Percentiles rank a stretch among this genome's conserved stretches.
phyloP scores from a whole-genome alignment of 2,888 invertebrate species.

The Proisotoma minuta region DNA sequence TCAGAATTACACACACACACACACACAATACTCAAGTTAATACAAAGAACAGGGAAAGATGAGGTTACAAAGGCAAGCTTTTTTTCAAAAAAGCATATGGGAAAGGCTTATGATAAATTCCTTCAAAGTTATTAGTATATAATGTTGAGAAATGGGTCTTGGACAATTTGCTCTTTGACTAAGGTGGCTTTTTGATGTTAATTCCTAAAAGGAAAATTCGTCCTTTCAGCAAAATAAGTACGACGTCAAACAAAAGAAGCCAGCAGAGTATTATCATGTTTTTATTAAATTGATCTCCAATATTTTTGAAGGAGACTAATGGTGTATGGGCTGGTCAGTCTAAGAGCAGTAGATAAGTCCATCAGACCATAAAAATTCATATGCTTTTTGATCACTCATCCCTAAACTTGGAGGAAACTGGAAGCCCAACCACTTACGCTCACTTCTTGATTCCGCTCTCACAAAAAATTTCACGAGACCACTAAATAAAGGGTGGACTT shows the following conservation, averaged over 20 bases:
- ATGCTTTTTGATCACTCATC: conserved; percentile 6
- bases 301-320: conserved; percentile 5
- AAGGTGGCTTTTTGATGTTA: conserved; percentile 5
- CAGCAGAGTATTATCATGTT: not conserved
- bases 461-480: too few species aligned
- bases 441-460: not conserved
- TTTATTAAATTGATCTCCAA: conserved; percentile 6
- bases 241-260: not conserved
- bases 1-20: conserved; percentile 5
- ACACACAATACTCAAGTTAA: too few species aligned
- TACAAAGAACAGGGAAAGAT: too few species aligned
- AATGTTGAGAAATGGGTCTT: conserved; percentile 11
- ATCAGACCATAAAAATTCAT: conserved; percentile 6
- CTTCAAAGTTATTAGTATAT: not conserved
- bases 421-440: not conserved
- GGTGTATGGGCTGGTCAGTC: not conserved
- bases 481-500: too few species aligned
- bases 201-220: not conserved
- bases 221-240: not conserved
- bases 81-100: too few species aligned
- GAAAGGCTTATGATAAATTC: too few species aligned
- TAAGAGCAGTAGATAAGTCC: not conserved
- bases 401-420: not conserved
- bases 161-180: not conserved
- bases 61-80: too few species aligned